Percentiles rank a stretch among this genome's conserved stretches.
Conservation (phyloP, 2,113 vertebrate genomes). For the rabbit (Oryctolagus cuniculus) region DNA sequence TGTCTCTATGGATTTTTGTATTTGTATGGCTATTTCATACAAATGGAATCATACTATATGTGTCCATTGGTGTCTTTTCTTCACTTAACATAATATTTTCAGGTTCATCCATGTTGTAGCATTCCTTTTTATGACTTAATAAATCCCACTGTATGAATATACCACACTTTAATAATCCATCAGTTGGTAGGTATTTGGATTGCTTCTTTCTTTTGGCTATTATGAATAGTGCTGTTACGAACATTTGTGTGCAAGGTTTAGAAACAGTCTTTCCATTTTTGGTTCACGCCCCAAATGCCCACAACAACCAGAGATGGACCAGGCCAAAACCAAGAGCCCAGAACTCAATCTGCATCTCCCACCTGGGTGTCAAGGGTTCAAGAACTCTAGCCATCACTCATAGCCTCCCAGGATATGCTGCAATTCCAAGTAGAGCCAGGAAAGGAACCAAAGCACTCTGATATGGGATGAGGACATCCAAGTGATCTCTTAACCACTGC, state of each 20-base stretch:
- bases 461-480: too few relatives aligned
- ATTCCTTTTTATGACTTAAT: neutral
- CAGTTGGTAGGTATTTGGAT: neutral
- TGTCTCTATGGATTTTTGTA: neutral
- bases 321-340: too few relatives aligned
- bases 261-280: too few relatives aligned
- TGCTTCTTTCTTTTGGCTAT: neutral
- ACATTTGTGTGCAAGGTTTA: neutral
- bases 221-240: neutral
- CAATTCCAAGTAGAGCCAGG: too few relatives aligned
- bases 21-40: neutral
- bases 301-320: too few relatives aligned
- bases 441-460: too few relatives aligned
- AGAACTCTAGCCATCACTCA: too few relatives aligned
- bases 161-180: neutral
- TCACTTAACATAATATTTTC: neutral
- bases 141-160: neutral
- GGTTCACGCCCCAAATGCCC: too few relatives aligned
- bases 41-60: neutral
- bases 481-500: too few relatives aligned
- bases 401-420: too few relatives aligned
- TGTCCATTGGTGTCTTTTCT: conserved; percentile 18
- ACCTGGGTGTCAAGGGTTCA: too few relatives aligned
- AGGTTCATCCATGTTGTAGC: neutral
- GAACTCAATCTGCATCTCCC: too few relatives aligned